phyloP scores from a whole-genome alignment of 1,140 invertebrate species.

The Saccostrea echinata region DNA sequence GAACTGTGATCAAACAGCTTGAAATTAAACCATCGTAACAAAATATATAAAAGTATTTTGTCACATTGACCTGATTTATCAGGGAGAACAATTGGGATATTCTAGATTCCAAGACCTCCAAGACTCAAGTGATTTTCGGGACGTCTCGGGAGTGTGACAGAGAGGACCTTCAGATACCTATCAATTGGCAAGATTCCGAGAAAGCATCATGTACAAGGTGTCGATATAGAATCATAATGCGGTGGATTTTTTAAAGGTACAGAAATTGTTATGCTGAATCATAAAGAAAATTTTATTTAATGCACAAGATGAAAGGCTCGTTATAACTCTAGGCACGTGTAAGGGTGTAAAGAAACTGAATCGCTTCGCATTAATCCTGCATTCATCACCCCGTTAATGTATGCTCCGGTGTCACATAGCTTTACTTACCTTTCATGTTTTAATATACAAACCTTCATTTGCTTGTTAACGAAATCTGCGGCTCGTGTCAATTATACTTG shows the following conservation, averaged over 20 bases:
- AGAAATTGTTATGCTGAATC: conserved; percentile 24
- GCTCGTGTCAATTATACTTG: conserved; percentile 27
- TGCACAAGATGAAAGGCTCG: conserved; percentile 6
- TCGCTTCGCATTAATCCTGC: background rate
- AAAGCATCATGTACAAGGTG: background rate
- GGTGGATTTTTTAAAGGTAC: background rate
- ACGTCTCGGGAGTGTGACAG: background rate
- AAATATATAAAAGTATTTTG: background rate
- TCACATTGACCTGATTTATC: background rate
- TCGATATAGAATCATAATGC: background rate
- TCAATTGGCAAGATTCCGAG: background rate
- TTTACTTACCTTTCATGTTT: conserved; percentile 35
- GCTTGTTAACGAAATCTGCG: conserved; percentile 26
- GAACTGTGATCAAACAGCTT: conserved; percentile 18
- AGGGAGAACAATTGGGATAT: background rate
- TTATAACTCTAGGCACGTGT: conserved; percentile 22
- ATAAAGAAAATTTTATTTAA: conserved; percentile 36
- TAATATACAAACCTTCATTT: conserved; percentile 1
- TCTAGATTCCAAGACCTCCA: background rate
- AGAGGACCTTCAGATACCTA: background rate
- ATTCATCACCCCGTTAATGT: conserved; percentile 15
- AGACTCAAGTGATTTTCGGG: background rate
- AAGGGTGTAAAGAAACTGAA: background rate
- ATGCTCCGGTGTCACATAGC: background rate
- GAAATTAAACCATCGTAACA: background rate